Percentiles rank a stretch among this genome's conserved stretches.
phyloP scores from a whole-genome alignment of 2,113 vertebrate genomes.

The Polypterus senegalus region DNA sequence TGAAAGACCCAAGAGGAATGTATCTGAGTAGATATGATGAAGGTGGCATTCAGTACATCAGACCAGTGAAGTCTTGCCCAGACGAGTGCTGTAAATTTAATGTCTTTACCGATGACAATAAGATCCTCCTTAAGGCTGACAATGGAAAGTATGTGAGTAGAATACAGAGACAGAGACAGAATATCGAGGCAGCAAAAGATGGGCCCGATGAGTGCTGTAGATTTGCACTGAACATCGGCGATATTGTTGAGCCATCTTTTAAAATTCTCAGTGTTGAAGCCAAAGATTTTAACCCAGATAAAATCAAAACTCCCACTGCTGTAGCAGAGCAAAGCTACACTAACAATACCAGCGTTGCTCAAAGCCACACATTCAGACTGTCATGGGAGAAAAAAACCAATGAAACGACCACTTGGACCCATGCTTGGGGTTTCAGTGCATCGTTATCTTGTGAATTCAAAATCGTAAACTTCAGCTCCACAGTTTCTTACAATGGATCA shows the following conservation, averaged over 20 bases:
- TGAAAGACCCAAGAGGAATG: background rate
- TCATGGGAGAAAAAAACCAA: too few species aligned
- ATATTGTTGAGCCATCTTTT: background rate
- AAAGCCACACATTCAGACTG: too few species aligned
- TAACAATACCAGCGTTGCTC: too few species aligned
- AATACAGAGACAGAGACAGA: background rate
- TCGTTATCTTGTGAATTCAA: too few species aligned
- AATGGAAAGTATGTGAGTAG: background rate
- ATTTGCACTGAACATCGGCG: background rate
- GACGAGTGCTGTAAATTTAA: background rate
- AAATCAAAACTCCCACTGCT: too few species aligned
- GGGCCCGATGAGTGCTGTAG: background rate
- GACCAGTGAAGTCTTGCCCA: background rate
- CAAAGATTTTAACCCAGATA: too few species aligned
- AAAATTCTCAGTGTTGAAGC: background rate
- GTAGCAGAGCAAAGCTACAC: too few species aligned
- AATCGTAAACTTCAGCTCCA: too few species aligned
- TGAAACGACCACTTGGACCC: too few species aligned
- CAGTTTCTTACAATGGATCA: too few species aligned
- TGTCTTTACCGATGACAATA: background rate
- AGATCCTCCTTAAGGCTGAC: background rate
- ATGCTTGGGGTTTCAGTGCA: too few species aligned
- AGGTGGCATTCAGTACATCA: background rate
- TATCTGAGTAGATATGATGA: background rate
- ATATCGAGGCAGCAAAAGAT: background rate